These are phyloP conservation scores for Agrochola litura DNA, from an alignment of 2,888 invertebrate genomes.

Conservation along the genomic window DNA sequence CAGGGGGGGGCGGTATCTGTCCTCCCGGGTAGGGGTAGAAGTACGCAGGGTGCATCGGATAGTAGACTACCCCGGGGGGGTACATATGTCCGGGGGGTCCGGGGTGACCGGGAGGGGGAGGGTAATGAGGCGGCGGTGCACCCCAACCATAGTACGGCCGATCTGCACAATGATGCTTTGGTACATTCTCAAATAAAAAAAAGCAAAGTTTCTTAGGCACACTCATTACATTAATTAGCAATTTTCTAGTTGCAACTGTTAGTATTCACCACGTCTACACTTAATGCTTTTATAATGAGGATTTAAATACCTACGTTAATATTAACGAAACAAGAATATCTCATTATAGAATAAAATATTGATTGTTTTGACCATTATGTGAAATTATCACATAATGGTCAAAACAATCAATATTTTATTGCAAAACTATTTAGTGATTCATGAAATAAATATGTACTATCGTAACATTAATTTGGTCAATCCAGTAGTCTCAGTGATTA, in stretches of 20 bases:
- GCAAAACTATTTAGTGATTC: constrained; percentile 11
- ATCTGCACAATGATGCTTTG: constrained; percentile 75
- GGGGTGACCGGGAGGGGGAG: constrained; percentile 69
- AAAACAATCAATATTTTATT: no score
- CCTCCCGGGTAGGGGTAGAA: constrained; percentile 82
- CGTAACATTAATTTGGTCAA: background rate
- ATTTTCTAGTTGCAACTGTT: background rate
- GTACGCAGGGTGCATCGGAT: constrained; percentile 86
- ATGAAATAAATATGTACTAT: constrained; percentile 5
- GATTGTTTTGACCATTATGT: background rate
- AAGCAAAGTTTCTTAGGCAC: background rate
- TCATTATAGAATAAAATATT: background rate
- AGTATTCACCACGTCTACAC: background rate
- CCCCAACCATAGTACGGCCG: constrained; percentile 86
- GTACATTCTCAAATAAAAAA: constrained; percentile 31
- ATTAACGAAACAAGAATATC: background rate
- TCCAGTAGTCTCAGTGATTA: constrained; percentile 23
- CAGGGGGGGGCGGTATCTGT: constrained; percentile 64
- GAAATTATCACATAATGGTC: no score
- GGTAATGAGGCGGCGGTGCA: constrained; percentile 69
- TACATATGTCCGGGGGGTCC: constrained; percentile 56
- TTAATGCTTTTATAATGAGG: background rate
- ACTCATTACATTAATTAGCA: background rate
- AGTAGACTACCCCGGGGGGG: constrained; percentile 77
- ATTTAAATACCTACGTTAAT: background rate